phyloP scores from a whole-genome alignment of 1,140 invertebrate genomes.

The Mactra quadrangularis region DNA sequence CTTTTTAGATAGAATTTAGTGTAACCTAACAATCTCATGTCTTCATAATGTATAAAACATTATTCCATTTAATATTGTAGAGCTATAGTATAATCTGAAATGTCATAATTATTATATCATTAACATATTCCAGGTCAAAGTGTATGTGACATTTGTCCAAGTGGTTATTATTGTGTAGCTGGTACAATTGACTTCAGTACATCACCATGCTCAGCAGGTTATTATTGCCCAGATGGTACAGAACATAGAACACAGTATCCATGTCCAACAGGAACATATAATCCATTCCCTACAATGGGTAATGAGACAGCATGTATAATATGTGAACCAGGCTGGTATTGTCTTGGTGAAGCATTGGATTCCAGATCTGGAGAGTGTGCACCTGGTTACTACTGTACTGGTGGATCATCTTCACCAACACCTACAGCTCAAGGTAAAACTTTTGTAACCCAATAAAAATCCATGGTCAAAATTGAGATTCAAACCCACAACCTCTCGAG shows the following conservation, averaged over 20 bases:
- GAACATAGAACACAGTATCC: constrained; percentile 71
- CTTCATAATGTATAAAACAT: too few species aligned
- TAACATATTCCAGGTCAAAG: constrained; percentile 71
- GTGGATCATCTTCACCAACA: constrained; percentile 70
- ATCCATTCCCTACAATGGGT: constrained; percentile 63
- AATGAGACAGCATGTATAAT: constrained; percentile 70
- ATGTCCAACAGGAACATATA: constrained; percentile 78
- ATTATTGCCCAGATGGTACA: constrained; percentile 79
- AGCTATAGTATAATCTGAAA: too few species aligned
- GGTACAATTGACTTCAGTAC: constrained; percentile 70
- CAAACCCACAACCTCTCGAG: too few species aligned
- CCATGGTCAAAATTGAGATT: too few species aligned
- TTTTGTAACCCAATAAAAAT: too few species aligned
- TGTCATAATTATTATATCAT: too few species aligned
- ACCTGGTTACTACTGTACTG: constrained; percentile 81
- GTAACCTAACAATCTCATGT: too few species aligned
- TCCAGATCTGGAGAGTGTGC: constrained; percentile 74
- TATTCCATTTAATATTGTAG: too few species aligned
- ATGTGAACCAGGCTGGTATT: constrained; percentile 79
- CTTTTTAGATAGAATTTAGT: too few species aligned
- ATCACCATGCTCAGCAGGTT: constrained; percentile 71
- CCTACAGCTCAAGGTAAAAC: constrained; percentile 76
- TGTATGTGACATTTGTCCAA: constrained; percentile 74
- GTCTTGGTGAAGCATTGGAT: constrained; percentile 69
- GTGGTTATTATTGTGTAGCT: constrained; percentile 75